These are phyloP conservation scores for Dasyurus viverrinus DNA, from an alignment of 2,113 vertebrate genomes.

Conservation along the genomic window DNA sequence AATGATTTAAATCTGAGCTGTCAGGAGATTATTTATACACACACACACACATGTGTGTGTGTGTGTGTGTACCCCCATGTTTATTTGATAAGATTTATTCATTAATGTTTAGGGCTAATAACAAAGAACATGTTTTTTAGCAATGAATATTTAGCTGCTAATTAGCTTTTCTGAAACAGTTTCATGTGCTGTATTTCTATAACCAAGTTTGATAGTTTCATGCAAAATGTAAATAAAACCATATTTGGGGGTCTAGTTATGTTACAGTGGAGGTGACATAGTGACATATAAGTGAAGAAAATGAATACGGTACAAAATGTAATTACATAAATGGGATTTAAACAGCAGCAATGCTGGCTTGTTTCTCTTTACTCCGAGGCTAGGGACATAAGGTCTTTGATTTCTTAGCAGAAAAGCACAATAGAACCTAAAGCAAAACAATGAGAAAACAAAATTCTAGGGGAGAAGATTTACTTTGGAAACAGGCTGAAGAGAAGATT, in stretches of 20 bases:
- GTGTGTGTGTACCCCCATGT: background rate
- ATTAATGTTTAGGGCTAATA: background rate
- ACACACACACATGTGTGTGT: no score
- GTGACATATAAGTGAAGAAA: background rate
- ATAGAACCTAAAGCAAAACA: background rate
- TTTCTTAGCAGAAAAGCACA: background rate
- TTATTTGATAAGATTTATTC: background rate
- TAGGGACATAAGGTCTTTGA: background rate
- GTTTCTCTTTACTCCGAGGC: background rate
- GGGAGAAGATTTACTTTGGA: background rate
- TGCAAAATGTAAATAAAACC: background rate
- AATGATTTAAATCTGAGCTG: background rate
- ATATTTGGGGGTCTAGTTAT: background rate
- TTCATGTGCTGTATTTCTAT: background rate
- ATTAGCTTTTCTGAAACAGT: background rate
- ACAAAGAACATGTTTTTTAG: background rate
- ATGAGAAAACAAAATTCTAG: background rate
- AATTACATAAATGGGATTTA: background rate
- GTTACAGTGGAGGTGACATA: background rate
- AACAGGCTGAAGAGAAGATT: background rate
- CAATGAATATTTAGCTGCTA: background rate
- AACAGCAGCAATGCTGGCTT: background rate
- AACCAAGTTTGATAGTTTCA: background rate
- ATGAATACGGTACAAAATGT: background rate
- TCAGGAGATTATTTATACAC: background rate